Conservation (phyloP, 2,113 vertebrate species). For the Channa maculata region DNA sequence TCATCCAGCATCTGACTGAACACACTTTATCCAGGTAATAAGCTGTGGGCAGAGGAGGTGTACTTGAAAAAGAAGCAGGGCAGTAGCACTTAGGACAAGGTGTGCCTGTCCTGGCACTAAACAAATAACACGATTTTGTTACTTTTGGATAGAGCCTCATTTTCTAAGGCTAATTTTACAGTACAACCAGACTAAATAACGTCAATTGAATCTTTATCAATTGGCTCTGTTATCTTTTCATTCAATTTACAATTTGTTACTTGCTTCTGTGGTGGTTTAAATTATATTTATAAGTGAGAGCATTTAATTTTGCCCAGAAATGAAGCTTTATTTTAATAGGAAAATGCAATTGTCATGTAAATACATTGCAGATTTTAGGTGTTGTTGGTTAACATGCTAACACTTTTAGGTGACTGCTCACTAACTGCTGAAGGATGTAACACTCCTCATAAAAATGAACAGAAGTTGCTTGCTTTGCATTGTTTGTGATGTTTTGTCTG, state of each 20-base stretch:
- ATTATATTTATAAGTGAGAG: background rate
- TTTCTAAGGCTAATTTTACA: constrained; percentile 1
- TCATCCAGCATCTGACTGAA: too few relatives aligned
- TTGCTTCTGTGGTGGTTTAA: too few relatives aligned
- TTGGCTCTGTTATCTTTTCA: too few relatives aligned
- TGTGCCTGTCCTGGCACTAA: too few relatives aligned
- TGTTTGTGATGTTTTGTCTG: background rate
- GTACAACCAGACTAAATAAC: background rate
- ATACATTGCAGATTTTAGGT: background rate
- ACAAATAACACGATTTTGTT: too few relatives aligned
- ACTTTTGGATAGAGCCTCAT: too few relatives aligned
- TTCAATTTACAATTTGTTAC: background rate
- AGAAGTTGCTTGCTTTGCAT: background rate
- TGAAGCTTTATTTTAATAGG: background rate
- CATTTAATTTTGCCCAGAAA: background rate
- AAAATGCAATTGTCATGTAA: background rate
- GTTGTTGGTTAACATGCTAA: background rate
- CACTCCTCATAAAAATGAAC: background rate
- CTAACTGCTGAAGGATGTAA: too few relatives aligned
- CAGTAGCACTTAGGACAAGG: too few relatives aligned
- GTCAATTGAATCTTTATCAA: background rate
- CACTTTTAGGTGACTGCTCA: background rate
- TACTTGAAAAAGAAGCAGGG: too few relatives aligned
- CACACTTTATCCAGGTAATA: too few relatives aligned
- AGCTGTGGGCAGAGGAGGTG: too few relatives aligned